phyloP scores from a whole-genome alignment of 2,888 invertebrate species.

The Crioceris asparagi region DNA sequence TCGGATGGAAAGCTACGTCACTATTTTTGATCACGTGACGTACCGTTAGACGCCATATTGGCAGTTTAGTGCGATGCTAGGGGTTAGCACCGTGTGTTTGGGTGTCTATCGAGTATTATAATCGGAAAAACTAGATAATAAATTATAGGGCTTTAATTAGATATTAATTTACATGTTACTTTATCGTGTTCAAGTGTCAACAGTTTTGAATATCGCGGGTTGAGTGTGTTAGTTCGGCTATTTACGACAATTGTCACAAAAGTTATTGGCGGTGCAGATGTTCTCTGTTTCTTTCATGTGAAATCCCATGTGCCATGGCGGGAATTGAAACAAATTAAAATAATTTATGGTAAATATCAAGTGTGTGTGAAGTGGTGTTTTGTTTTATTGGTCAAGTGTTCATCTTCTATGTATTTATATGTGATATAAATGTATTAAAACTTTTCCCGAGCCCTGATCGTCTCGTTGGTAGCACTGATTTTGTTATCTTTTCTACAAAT shows the following conservation, averaged over 20 bases:
- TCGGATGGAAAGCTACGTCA: conserved; percentile 38
- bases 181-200: conserved; percentile 18
- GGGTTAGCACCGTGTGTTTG: conserved; percentile 40
- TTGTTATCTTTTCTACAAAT: conserved; percentile 28
- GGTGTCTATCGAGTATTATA: conserved; percentile 20
- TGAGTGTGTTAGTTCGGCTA: conserved; percentile 33
- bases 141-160: conserved; percentile 12
- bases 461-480: conserved; percentile 25
- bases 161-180: conserved; percentile 12
- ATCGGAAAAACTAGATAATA: conserved; percentile 16
- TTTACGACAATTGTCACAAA: conserved; percentile 39
- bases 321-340: conserved; percentile 26
- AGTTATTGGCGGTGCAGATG: conserved; percentile 39
- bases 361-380: conserved; percentile 6
- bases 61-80: conserved; percentile 42
- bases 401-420: background rate
- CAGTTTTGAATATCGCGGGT: conserved; percentile 37
- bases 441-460: conserved; percentile 20
- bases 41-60: conserved; percentile 49
- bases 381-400: conserved; percentile 5
- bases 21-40: conserved; percentile 46
- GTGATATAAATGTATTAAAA: conserved; percentile 4
- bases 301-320: conserved; percentile 31
- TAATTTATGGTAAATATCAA: conserved; percentile 24
- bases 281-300: conserved; percentile 33